Percentiles rank a stretch among this genome's conserved stretches.
Conservation (phyloP, 2,888 invertebrate species). For the Hartigia nigra region DNA sequence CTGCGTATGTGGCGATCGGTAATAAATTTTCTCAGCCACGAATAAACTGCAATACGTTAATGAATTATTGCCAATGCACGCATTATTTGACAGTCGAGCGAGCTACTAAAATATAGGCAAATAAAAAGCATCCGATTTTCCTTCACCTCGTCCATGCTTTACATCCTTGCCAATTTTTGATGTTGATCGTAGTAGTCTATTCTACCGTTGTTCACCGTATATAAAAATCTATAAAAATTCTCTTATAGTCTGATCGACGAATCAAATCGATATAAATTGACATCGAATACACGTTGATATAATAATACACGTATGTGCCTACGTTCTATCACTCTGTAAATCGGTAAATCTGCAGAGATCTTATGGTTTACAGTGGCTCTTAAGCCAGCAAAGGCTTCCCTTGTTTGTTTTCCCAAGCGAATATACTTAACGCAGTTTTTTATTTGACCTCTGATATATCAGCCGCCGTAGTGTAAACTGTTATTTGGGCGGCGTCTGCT, state of each 20-base stretch:
- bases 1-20: not conserved
- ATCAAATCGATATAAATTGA: not conserved
- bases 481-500: conserved; percentile 10
- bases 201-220: not conserved
- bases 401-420: conserved; percentile 1
- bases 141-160: not conserved
- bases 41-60: not conserved
- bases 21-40: not conserved
- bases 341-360: conserved; percentile 2
- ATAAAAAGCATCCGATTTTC: not conserved
- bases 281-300: not conserved
- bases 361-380: not conserved
- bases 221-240: not conserved
- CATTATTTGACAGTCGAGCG: not conserved
- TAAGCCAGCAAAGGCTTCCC: not conserved
- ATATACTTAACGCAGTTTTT: conserved; percentile 7
- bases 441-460: conserved; percentile 10
- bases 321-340: not conserved
- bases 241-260: not conserved
- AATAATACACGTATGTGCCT: not conserved
- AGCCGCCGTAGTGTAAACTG: not conserved
- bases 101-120: not conserved
- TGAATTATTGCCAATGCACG: not conserved
- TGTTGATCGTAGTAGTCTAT: not conserved
- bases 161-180: not conserved